phyloP scores from a whole-genome alignment of 2,888 invertebrate genomes.

The Epinotia bilunana region DNA sequence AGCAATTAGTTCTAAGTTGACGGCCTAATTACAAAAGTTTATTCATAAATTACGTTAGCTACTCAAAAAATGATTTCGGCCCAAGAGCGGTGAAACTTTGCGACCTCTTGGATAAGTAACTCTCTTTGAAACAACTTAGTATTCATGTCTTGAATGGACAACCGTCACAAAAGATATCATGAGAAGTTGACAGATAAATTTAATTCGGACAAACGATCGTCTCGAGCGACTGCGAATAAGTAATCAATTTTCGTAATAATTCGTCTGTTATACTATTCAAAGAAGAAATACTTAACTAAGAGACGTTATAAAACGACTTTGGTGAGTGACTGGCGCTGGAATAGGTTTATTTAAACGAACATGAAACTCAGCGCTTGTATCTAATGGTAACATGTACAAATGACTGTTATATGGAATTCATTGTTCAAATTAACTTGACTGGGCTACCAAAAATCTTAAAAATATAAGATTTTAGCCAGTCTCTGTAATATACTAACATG shows the following conservation, averaged over 20 bases:
- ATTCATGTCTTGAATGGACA: constrained; percentile 3
- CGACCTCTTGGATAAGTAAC: constrained; percentile 2
- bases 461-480: no score
- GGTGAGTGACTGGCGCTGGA: no score
- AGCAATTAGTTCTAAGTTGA: constrained; percentile 17
- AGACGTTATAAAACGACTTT: neutral
- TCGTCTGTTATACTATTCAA: constrained; percentile 6
- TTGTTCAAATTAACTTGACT: no score
- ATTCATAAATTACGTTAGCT: constrained; percentile 22
- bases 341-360: no score
- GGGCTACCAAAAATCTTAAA: no score
- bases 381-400: no score
- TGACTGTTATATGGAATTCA: no score
- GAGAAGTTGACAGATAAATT: constrained; percentile 25
- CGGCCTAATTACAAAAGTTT: constrained; percentile 23
- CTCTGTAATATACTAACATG: no score
- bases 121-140: constrained; percentile 6
- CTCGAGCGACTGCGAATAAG: constrained; percentile 12
- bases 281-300: neutral
- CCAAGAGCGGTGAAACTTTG: constrained; percentile 11
- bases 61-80: constrained; percentile 1
- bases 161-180: constrained; percentile 13
- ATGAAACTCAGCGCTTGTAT: no score
- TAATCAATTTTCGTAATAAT: constrained; percentile 2
- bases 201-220: constrained; percentile 17